phyloP scores from a whole-genome alignment of 2,113 vertebrate species.

The Gila orcuttii region DNA sequence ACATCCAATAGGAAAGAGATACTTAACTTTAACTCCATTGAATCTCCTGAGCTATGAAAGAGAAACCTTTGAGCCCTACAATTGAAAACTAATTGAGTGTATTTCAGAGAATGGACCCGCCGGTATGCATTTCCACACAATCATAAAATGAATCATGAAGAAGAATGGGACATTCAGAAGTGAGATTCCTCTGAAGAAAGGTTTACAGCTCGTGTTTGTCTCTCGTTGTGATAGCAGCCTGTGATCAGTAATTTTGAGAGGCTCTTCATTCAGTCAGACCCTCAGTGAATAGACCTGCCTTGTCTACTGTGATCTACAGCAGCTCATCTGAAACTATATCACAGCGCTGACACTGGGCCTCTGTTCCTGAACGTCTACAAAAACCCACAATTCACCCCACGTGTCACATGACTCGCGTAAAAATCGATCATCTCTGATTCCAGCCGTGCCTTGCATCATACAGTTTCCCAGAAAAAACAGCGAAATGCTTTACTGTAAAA shows the following conservation, averaged over 20 bases:
- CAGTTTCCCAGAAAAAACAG: background rate
- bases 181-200: background rate
- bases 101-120: too few species aligned
- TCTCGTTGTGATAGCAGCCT: background rate
- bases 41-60: background rate
- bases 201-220: background rate
- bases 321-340: constrained; percentile 25
- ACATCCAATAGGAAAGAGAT: background rate
- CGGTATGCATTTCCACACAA: too few species aligned
- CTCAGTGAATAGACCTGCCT: constrained; percentile 11
- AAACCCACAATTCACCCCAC: constrained; percentile 21
- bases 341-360: constrained; percentile 16
- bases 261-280: background rate
- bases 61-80: background rate
- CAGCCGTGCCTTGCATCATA: background rate
- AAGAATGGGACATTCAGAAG: background rate
- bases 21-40: too few species aligned
- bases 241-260: background rate
- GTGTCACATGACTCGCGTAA: constrained; percentile 17
- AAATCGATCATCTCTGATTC: constrained; percentile 42
- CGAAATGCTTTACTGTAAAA: background rate
- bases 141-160: too few species aligned
- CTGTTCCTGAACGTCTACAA: constrained; percentile 14
- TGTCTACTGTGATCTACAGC: constrained; percentile 35
- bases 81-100: too few species aligned